phyloP scores from a whole-genome alignment of 2,797 vertebrate genomes.

The Novumbra hubbsi region DNA sequence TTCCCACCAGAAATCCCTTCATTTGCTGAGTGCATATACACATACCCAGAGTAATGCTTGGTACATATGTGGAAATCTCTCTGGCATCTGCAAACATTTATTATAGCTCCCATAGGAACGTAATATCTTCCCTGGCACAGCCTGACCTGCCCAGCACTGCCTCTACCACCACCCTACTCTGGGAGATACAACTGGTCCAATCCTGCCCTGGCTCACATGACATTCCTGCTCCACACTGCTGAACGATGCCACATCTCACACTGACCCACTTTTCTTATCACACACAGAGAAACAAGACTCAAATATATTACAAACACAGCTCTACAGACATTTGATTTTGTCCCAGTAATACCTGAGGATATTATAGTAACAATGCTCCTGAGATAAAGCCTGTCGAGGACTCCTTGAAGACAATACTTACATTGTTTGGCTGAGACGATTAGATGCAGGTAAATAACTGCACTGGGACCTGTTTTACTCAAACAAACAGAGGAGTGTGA shows the following conservation, averaged over 20 bases:
- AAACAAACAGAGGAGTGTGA: not conserved
- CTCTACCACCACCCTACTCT: slow-evolving; percentile 28
- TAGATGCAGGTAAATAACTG: not conserved
- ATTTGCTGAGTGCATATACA: too few species aligned
- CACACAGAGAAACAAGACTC: not conserved
- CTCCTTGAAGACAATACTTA: too few species aligned
- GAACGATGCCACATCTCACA: not conserved
- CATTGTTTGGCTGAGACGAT: not conserved
- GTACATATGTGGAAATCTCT: not conserved
- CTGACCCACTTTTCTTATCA: not conserved
- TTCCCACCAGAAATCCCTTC: too few species aligned
- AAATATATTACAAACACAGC: not conserved
- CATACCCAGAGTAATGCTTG: too few species aligned
- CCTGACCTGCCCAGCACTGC: slow-evolving; percentile 28
- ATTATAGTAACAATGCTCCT: too few species aligned
- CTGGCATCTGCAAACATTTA: slow-evolving; percentile 51
- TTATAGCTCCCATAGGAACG: slow-evolving; percentile 37
- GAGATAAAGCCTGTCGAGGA: too few species aligned
- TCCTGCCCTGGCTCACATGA: slow-evolving; percentile 1
- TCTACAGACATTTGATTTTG: not conserved
- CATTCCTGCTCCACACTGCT: not conserved
- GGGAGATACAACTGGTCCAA: slow-evolving; percentile 20
- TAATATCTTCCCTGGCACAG: slow-evolving; percentile 35
- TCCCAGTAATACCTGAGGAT: too few species aligned
- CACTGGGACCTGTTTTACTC: not conserved